Percentiles rank a stretch among this genome's conserved stretches.
These are phyloP conservation scores for Liasis olivaceus DNA, from an alignment of 2,797 vertebrate species.

Conservation along the genomic window DNA sequence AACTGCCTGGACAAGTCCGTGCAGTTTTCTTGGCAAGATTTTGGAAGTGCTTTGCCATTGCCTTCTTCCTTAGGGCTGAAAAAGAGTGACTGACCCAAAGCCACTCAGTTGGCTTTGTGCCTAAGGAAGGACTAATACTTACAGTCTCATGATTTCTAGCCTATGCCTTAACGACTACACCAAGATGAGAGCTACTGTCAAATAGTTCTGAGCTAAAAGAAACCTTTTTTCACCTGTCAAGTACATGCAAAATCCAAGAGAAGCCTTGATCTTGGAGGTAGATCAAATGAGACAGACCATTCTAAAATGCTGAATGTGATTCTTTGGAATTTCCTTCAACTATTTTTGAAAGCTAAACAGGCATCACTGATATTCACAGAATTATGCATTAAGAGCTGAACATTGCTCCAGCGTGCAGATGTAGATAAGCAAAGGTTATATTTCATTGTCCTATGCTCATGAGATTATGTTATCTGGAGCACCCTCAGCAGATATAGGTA, in stretches of 20 bases:
- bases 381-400: not conserved
- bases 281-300: not conserved
- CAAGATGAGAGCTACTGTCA: not conserved
- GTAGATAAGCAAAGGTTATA: not conserved
- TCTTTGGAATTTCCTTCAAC: not conserved
- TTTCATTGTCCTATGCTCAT: not conserved
- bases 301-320: not conserved
- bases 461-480: not conserved
- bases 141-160: no score
- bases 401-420: not conserved
- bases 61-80: not conserved
- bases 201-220: not conserved
- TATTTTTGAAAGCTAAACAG: not conserved
- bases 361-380: not conserved
- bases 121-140: not conserved
- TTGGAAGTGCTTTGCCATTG: not conserved
- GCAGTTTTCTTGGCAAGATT: not conserved
- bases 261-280: not conserved
- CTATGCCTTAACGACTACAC: not conserved
- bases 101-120: not conserved
- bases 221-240: not conserved
- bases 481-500: not conserved
- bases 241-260: not conserved
- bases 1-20: not conserved
- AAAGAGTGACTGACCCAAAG: not conserved